phyloP scores from a whole-genome alignment of 1,140 invertebrate species.

The Drosophila nasuta region DNA sequence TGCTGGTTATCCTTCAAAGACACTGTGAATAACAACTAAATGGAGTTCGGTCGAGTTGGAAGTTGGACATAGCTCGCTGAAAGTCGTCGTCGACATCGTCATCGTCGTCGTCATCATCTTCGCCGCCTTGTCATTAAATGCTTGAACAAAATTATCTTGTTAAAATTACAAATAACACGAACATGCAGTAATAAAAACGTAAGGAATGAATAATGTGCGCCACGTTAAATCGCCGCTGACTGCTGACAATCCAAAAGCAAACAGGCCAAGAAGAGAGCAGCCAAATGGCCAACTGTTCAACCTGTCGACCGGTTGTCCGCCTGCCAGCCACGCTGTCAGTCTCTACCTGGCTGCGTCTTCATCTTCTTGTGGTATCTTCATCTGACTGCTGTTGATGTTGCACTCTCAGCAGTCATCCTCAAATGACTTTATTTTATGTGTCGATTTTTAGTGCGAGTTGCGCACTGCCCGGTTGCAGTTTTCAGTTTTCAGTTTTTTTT shows the following conservation, averaged over 20 bases:
- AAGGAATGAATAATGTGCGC: slow-evolving; percentile 82
- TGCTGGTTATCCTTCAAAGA: slow-evolving; percentile 54
- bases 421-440: slow-evolving; percentile 80
- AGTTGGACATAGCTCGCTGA: slow-evolving; percentile 23
- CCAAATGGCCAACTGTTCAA: slow-evolving; percentile 15
- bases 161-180: slow-evolving; percentile 85
- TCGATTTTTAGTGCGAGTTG: slow-evolving; percentile 74
- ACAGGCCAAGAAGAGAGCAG: slow-evolving; percentile 17
- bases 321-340: slow-evolving; percentile 12
- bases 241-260: slow-evolving; percentile 26
- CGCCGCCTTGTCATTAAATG: slow-evolving; percentile 78
- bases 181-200: slow-evolving; percentile 83
- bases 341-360: slow-evolving; percentile 28
- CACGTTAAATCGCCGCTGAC: slow-evolving; percentile 77
- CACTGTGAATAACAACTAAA: slow-evolving; percentile 38
- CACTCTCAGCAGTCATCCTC: slow-evolving; percentile 62
- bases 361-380: slow-evolving; percentile 49
- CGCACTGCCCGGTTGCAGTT: slow-evolving; percentile 71
- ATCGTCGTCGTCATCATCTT: slow-evolving; percentile 33
- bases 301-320: slow-evolving; percentile 49
- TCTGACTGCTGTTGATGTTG: slow-evolving; percentile 21
- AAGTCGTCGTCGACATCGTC: slow-evolving; percentile 28
- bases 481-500: neutral
- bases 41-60: slow-evolving; percentile 51
- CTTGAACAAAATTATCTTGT: slow-evolving; percentile 85